A percentile compares a stretch with the other conserved stretches of the same genome.
These are phyloP conservation scores for Hucho hucho DNA, from an alignment of 2,113 vertebrate genomes.

Conservation along the genomic window DNA sequence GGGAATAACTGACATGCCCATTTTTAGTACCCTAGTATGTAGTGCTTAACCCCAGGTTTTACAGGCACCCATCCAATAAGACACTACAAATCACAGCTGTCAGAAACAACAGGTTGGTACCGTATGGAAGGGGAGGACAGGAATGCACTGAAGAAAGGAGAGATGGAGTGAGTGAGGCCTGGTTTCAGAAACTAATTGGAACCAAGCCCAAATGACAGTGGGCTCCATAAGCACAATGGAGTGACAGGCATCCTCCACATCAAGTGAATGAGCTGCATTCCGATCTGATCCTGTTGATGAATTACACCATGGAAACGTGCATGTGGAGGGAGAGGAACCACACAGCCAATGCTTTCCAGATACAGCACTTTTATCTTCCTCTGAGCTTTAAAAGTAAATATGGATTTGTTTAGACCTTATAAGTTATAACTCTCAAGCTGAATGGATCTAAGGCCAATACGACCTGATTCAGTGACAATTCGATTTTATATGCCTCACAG, in stretches of 20 bases:
- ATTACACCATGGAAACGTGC: constrained; percentile 2
- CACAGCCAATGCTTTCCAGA: constrained; percentile 6
- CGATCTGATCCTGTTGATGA: neutral
- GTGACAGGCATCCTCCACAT: constrained; percentile 3
- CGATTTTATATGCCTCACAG: neutral
- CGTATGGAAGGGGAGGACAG: constrained; percentile 10
- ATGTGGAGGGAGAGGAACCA: neutral
- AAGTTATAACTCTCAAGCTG: neutral
- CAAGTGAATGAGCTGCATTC: constrained; percentile 18
- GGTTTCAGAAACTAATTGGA: neutral
- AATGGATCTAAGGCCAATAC: neutral
- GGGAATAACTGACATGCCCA: constrained; percentile 35
- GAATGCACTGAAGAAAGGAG: neutral
- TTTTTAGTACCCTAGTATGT: constrained; percentile 4
- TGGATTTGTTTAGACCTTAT: neutral
- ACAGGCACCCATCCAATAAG: constrained; percentile 1
- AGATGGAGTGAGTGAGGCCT: neutral
- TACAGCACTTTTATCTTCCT: neutral
- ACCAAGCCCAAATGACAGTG: constrained; percentile 4
- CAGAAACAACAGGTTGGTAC: constrained; percentile 42
- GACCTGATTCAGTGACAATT: neutral
- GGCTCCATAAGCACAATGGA: neutral
- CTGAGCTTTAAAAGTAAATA: neutral
- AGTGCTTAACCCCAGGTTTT: constrained; percentile 14
- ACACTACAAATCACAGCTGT: constrained; percentile 45